Evolutionary conservation across 2,113 vertebrate species (phyloP).

Genomic region (Anhinga rufa): DNA sequence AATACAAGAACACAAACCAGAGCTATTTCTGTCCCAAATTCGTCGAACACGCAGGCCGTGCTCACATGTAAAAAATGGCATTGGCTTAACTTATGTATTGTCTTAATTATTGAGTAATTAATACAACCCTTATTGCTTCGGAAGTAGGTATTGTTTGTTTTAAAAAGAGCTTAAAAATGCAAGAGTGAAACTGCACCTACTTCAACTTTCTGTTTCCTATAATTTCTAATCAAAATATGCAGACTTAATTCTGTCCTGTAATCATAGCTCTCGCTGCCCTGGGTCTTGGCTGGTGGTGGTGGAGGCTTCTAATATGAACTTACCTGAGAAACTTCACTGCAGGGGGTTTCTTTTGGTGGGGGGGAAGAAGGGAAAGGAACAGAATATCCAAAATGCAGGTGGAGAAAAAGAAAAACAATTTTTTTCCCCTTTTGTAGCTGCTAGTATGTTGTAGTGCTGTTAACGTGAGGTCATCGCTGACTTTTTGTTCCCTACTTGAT

Average conservation of each 20-base stretch:
- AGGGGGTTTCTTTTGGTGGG: background rate
- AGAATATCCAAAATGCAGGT: background rate
- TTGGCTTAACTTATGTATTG: background rate
- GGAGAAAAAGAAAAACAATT: background rate
- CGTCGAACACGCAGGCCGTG: fast-evolving
- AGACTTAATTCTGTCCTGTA: background rate
- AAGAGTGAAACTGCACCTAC: background rate
- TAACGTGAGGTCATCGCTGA: background rate
- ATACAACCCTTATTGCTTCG: background rate
- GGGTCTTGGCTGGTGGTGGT: background rate
- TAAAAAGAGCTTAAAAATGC: background rate
- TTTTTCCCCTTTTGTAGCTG: background rate
- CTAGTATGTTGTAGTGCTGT: background rate
- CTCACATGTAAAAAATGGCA: fast-evolving
- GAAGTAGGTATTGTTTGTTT: background rate
- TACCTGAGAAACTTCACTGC: background rate
- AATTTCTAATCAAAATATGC: background rate
- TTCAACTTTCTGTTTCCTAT: background rate
- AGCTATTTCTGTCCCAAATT: background rate
- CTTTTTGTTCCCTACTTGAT: too few species aligned
- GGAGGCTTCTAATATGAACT: background rate
- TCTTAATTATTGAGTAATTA: background rate
- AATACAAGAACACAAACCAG: background rate
- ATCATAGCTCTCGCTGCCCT: background rate
- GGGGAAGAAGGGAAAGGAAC: background rate